Conservation (phyloP, 2,888 invertebrate genomes). For the Leptura quadrifasciata region DNA sequence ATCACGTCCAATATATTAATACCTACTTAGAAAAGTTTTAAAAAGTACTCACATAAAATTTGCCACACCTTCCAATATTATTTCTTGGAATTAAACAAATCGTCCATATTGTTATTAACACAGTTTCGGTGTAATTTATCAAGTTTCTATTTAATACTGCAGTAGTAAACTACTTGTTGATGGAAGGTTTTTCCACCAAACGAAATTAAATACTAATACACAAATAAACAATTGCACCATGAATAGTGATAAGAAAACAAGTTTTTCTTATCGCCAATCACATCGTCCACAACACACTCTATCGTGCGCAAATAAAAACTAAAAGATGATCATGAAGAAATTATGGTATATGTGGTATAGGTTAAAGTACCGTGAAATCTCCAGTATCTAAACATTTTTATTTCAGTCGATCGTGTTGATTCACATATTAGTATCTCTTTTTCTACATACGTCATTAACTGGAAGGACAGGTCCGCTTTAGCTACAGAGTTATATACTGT, state of each 20-base stretch:
- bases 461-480: background rate
- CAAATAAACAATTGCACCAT: background rate
- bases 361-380: background rate
- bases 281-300: background rate
- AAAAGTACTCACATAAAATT: constrained; percentile 28
- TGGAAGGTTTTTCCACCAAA: background rate
- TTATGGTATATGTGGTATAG: too few relatives aligned
- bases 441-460: background rate
- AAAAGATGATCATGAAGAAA: background rate
- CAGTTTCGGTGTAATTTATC: background rate
- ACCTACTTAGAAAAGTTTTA: background rate
- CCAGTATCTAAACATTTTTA: background rate
- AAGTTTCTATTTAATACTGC: background rate
- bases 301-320: constrained; percentile 5
- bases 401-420: background rate
- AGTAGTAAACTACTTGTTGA: background rate
- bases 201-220: background rate
- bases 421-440: background rate
- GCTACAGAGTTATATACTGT: background rate
- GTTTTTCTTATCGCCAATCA: background rate
- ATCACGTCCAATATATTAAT: background rate
- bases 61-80: constrained; percentile 42
- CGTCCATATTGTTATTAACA: constrained; percentile 52
- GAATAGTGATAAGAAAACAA: background rate
- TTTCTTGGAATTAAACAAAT: constrained; percentile 52